A percentile compares a stretch with the other conserved stretches of the same genome.
Evolutionary conservation across 2,797 vertebrate genomes (phyloP).

Genomic region (Acestrorhynchus altus): DNA sequence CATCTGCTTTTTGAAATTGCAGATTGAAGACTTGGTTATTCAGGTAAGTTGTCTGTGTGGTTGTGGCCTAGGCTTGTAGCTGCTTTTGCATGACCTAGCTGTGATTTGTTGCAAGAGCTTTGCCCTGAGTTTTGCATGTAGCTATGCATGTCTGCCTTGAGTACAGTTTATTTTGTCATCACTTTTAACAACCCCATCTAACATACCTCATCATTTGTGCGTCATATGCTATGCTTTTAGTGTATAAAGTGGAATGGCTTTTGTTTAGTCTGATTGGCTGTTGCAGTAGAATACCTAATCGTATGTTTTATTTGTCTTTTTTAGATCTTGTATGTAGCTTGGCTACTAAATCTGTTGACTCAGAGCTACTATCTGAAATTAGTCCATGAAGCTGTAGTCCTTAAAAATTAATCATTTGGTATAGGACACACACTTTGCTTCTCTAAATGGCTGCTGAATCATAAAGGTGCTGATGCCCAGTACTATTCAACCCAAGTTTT

Average conservation of each 20-base stretch:
- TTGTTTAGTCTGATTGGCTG: conserved; percentile 54
- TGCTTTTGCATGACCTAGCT: conserved; percentile 68
- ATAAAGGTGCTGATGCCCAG: background rate
- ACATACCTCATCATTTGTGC: conserved; percentile 23
- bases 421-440: background rate
- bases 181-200: background rate
- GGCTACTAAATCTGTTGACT: background rate
- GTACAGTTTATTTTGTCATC: too few species aligned
- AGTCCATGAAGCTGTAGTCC: too few species aligned
- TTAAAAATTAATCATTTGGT: too few species aligned
- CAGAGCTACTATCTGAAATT: too few species aligned
- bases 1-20: conserved; percentile 72
- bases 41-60: conserved; percentile 77
- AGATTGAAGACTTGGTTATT: conserved; percentile 84
- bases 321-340: background rate
- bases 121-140: background rate
- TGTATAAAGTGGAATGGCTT: conserved; percentile 57
- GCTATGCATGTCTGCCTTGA: background rate
- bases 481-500: background rate
- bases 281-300: conserved; percentile 61
- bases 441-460: background rate
- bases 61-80: conserved; percentile 54
- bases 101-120: background rate
- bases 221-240: conserved; percentile 9
- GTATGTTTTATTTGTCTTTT: background rate